Percentiles rank a stretch among this genome's conserved stretches.
phyloP scores from a whole-genome alignment of 92 coral and sea anemone genomes.

The Plumapathes pennacea region DNA sequence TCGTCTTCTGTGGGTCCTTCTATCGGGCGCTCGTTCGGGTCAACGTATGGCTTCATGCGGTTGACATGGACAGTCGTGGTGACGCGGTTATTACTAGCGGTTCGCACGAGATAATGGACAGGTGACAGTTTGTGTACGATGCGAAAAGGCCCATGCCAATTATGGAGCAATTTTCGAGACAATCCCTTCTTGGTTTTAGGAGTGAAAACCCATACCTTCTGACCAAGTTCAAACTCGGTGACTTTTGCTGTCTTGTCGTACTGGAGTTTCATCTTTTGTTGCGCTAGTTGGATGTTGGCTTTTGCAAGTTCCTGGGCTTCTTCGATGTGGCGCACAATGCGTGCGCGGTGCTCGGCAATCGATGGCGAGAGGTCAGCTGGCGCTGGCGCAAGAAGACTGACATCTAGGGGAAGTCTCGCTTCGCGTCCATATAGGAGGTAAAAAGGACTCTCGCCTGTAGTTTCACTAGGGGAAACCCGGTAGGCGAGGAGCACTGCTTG shows the following conservation, averaged over 20 bases:
- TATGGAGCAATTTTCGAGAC: constrained; percentile 31
- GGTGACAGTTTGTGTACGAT: constrained; percentile 15
- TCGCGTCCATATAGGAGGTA: constrained; percentile 20
- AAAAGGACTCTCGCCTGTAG: constrained; percentile 39
- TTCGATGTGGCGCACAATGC: constrained; percentile 24
- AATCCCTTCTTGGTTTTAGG: constrained; percentile 15
- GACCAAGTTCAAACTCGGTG: constrained; percentile 23
- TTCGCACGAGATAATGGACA: constrained; percentile 33
- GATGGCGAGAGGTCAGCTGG: constrained; percentile 5
- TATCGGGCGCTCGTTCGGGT: constrained; percentile 4
- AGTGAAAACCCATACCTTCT: constrained; percentile 53
- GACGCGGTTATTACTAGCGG: constrained; percentile 20
- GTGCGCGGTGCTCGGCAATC: constrained; percentile 18
- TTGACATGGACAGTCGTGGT: too few species aligned
- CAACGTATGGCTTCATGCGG: constrained; percentile 32
- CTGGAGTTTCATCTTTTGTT: constrained; percentile 44
- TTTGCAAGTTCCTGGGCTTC: constrained; percentile 25
- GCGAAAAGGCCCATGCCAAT: constrained; percentile 49
- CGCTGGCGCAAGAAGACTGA: constrained; percentile 27
- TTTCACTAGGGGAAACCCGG: constrained; percentile 3
- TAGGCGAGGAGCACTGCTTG: constrained; percentile 25
- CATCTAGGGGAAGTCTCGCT: constrained; percentile 4
- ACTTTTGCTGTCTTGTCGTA: constrained; percentile 35
- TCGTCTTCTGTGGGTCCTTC: not conserved
- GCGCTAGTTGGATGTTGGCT: constrained; percentile 17